Base-by-base conservation (phyloP, 2,888 invertebrate genomes). In the Cactoblastis cactorum region DNA sequence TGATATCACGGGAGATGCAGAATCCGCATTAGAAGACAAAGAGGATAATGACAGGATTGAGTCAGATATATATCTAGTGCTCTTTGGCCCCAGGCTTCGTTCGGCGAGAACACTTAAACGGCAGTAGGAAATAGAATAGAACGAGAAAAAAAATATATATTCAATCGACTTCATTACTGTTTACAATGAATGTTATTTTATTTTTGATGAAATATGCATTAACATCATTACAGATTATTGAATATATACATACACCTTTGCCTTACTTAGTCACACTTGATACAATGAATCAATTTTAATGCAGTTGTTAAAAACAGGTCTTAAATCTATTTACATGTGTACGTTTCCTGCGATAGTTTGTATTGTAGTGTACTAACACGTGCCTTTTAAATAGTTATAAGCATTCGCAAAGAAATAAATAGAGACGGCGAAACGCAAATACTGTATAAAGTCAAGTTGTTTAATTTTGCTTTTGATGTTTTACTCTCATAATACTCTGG, bases 1-100 rank as follows among this genome's bases (percentile, higher is more conserved):
- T 60, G 53, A 58, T 53, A 58, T 54, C 54, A 61, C n/a, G 22
- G 24, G 6, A 35, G 18, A n/a, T 33, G 37, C 52, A 53, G 39
- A 38, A 45, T 45, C 19, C 34, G 12, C 22, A 35, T 32, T 43
- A 9, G 41, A 35, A 41, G 41, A 39, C 39, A 19, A 38, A 18
- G n/a, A 35, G 34, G 14, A 35, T 11, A 35, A 17, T 17, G 37
- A 37, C 11, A 37, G 2, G 15, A 17, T 37, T 37, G 37, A 17
- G 9, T 15, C n/a, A n/a, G n/a, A n/a, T n/a, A n/a, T n/a, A n/a
- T n/a, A n/a, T n/a, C n/a, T n/a, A n/a, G n/a, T n/a, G n/a, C n/a
- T n/a, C n/a, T n/a, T n/a, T n/a, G n/a, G n/a, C n/a, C n/a, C n/a
- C n/a, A n/a, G n/a, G n/a, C n/a, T n/a, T n/a, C n/a, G n/a, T n/a